Base-by-base conservation (phyloP, 2,113 vertebrate species). In the Struthidea cinerea region DNA sequence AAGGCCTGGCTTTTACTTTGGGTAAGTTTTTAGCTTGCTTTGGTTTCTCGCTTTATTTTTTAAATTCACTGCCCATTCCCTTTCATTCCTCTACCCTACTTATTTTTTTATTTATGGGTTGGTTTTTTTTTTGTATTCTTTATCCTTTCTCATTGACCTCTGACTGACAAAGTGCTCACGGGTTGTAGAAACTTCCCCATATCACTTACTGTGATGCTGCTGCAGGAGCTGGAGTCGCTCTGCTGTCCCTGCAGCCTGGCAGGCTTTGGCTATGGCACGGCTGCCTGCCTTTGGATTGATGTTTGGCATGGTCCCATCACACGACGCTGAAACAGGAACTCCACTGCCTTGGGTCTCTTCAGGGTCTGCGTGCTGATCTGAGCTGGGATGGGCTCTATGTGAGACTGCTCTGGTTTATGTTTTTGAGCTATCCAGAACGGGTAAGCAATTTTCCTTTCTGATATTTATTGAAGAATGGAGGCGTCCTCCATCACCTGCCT, bases 1-100 rank as follows among this genome's bases (percentile, higher is more conserved):
- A 89, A 95, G 96, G 90, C 95, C 95, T 78, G 76, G 46, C 65
- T 86, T 94, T 96, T 86, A 46, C 75, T 86, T 86, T 69, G 47
- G 92, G 94, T 97, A 89, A 95, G 93, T 92, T 89, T 93, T 95
- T 44, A 60, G 64, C 14, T 49, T 42, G 53, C 68, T 91, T 93
- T 74, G 30, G 30, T 82, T 88, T 84, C 20, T 69, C 39, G 42
- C 2, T 52, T 33, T 89, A 5, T 69, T 91, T 65, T 68, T 81
- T 6, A 28, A 70, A 67, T 42, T 44, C 68, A 37, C 41, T 75
- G 49, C 39, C 30, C 24, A 20, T 32, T 68, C 16, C n/a, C 33
- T 74, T 65, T 91, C 33, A 59, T 83, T 93, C 44, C 30, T 39
- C 30, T 55, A 59, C 22, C 10, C 26, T 53, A 46, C n/a, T 37